Percentiles rank a stretch among this genome's conserved stretches.
Evolutionary conservation across 1,140 invertebrate species (phyloP).

Genomic region (Drosophila willistoni): DNA sequence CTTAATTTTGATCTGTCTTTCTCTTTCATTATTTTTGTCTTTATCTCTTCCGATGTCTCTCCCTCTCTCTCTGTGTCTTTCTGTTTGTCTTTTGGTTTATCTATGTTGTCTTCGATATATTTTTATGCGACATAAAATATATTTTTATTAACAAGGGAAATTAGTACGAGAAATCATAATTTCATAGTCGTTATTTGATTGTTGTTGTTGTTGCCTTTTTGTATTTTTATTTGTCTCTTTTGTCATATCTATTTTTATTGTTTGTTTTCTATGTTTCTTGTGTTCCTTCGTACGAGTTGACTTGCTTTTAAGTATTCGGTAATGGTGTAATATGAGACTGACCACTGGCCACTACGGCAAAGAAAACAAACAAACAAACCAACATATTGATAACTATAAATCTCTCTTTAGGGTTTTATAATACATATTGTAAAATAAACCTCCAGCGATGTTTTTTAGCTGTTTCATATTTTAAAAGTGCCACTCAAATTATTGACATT

Average conservation of each 20-base stretch:
- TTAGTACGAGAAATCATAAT: constrained; percentile 77
- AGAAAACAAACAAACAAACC: neutral
- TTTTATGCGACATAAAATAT: constrained; percentile 61
- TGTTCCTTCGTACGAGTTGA: constrained; percentile 31
- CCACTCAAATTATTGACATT: constrained; percentile 61
- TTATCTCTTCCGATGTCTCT: neutral
- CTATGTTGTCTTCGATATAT: constrained; percentile 30
- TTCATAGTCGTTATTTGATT: constrained; percentile 59
- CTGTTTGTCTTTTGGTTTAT: constrained; percentile 23
- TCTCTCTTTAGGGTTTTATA: constrained; percentile 53
- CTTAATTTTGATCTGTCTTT: neutral
- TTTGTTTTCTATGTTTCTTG: constrained; percentile 31
- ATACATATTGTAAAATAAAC: constrained; percentile 60
- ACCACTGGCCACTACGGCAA: constrained; percentile 18
- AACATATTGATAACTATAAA: constrained; percentile 51
- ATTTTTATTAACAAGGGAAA: constrained; percentile 77
- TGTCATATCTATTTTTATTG: constrained; percentile 44
- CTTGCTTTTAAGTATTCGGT: constrained; percentile 42
- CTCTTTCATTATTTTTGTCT: constrained; percentile 8
- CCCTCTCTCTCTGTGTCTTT: neutral
- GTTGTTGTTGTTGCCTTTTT: constrained; percentile 49
- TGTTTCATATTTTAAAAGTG: constrained; percentile 5
- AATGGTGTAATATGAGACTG: constrained; percentile 23
- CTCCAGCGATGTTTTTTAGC: constrained; percentile 52
- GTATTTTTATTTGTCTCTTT: neutral